Percentiles rank a stretch among this genome's conserved stretches.
Conservation (phyloP, 2,797 vertebrate genomes). For the Bovichtus variegatus region DNA sequence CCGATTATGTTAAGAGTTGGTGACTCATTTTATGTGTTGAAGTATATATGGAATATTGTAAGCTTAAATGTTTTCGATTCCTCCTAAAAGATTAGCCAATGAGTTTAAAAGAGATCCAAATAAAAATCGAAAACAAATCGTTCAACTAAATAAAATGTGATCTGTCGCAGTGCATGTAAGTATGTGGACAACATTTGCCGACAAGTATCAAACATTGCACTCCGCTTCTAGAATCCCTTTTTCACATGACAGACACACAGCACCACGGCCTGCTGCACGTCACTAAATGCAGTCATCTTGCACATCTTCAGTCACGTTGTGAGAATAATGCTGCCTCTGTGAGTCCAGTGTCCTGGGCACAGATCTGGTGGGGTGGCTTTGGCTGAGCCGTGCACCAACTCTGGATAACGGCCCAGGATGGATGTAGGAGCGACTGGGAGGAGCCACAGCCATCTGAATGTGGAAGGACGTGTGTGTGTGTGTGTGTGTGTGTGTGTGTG, state of each 20-base stretch:
- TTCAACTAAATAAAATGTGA: not conserved
- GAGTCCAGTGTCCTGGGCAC: constrained; percentile 72
- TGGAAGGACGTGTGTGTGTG: constrained; percentile 25
- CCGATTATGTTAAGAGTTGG: too few species aligned
- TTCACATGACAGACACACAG: constrained; percentile 17
- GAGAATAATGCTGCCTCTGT: constrained; percentile 76
- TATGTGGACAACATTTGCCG: not conserved
- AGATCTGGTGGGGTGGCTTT: constrained; percentile 74
- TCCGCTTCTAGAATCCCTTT: constrained; percentile 12
- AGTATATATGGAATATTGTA: too few species aligned
- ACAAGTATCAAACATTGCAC: constrained; percentile 1
- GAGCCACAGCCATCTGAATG: constrained; percentile 60
- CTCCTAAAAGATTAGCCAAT: too few species aligned
- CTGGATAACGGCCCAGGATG: constrained; percentile 65
- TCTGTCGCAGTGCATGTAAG: not conserved
- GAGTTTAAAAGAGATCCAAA: too few species aligned
- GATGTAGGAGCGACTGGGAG: constrained; percentile 62
- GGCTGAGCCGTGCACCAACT: constrained; percentile 54
- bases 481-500: constrained; percentile 23
- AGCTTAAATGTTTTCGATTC: too few species aligned
- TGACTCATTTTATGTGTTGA: too few species aligned
- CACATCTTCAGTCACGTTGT: constrained; percentile 72
- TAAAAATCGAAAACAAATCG: too few species aligned
- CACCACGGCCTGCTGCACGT: constrained; percentile 27
- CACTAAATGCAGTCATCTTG: constrained; percentile 61